Evolutionary conservation across 2,797 vertebrate species (phyloP), one percentile per base, ranked within the genome.

Genomic region (Oryzias sinensis): DNA sequence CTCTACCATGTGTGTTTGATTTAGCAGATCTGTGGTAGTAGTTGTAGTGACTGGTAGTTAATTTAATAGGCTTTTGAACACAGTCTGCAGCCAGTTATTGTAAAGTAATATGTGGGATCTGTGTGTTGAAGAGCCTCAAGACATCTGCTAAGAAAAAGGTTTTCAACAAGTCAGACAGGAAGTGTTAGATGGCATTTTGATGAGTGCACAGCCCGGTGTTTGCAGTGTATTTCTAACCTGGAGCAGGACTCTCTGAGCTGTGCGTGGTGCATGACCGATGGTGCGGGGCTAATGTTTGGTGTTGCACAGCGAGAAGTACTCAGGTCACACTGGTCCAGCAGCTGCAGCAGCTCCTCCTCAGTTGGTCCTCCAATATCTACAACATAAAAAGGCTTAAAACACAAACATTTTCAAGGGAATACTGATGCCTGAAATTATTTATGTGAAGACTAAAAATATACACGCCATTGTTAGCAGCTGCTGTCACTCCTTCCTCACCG

Each of bases 291-390:
- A 55, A 99, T 97, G 82, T 94, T 99, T 18, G 97, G 97, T 0
- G 97, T 99, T 6, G 94, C 95, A 55, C 97, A 98, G 70, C 97
- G 97, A 24, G 97, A 99, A 0, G 97, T 90, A 75, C 97, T 99
- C 77, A 99, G 85, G 77, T 99, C 97, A 59, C 97, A 99, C 74
- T 99, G 97, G 81, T 99, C 97, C 74, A 99, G 85, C 70, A 99
- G 80, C 81, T 95, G 96, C 50, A 99, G 92, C 24, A 98, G 88
- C 77, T 99, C 95, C 77, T 97, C 96, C 77, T 98, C 97, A 0
- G 95, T 94, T 2, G 97, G 96, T 15, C 96, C 96, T 0, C 96
- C 96, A 11, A 94, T 86, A 52, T 98, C 96, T 98, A 49, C 46
- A 25, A 66, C 55, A 74, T 50, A 60, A 27, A 43, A 18, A 51